A percentile compares a stretch with the other conserved stretches of the same genome.
Conservation (phyloP, 2,113 vertebrate genomes). For the Mus pahari region DNA sequence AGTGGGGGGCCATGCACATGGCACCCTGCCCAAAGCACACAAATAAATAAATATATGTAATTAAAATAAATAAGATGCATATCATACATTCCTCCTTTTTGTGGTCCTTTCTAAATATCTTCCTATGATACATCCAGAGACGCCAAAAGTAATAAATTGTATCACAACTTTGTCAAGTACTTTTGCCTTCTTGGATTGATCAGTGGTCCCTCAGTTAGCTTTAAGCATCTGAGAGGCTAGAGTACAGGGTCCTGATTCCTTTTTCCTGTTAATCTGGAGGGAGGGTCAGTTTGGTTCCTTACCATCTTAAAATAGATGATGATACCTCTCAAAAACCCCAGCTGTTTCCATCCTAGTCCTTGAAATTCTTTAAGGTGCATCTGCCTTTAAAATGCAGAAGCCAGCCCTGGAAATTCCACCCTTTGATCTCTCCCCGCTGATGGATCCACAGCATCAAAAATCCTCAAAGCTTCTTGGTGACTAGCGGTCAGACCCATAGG, state of each 20-base stretch:
- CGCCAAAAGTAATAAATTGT: not conserved
- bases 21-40: not conserved
- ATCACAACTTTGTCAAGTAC: not conserved
- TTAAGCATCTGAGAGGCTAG: not conserved
- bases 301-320: not conserved
- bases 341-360: not conserved
- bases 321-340: not conserved
- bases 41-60: not conserved
- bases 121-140: not conserved
- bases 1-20: too few relatives aligned
- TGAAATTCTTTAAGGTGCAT: slow-evolving; percentile 61
- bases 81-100: not conserved
- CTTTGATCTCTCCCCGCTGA: slow-evolving; percentile 70
- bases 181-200: not conserved
- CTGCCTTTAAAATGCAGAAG: slow-evolving; percentile 67
- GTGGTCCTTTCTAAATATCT: not conserved
- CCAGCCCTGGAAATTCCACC: not conserved
- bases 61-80: not conserved
- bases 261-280: not conserved
- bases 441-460: slow-evolving; percentile 71
- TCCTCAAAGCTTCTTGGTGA: slow-evolving; percentile 53
- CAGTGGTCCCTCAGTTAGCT: not conserved
- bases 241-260: not conserved
- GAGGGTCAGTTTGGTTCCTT: not conserved
- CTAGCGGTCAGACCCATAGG: slow-evolving; percentile 37